Evolutionary conservation across 2,113 vertebrate species (phyloP).

Genomic region (Bothrops jararaca): DNA sequence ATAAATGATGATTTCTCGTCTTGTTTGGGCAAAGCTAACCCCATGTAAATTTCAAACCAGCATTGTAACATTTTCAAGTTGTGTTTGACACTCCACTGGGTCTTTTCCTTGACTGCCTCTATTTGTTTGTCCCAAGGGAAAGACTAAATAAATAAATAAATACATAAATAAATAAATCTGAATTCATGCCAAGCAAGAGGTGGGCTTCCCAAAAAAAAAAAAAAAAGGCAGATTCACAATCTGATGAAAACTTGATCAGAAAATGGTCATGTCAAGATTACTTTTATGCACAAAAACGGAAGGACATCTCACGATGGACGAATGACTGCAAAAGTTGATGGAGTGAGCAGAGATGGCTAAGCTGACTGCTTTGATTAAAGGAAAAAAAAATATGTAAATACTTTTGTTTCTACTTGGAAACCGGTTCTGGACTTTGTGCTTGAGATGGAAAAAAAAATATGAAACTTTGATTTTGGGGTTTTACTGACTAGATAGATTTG

Average conservation of each 20-base stretch:
- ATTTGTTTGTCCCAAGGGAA: neutral
- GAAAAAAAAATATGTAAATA: no score
- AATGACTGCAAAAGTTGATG: no score
- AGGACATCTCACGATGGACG: no score
- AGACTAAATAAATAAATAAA: neutral
- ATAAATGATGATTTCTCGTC: slow-evolving; percentile 54
- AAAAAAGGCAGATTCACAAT: neutral
- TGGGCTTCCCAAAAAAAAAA: neutral
- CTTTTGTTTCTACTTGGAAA: no score
- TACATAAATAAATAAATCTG: neutral
- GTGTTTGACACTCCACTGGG: slow-evolving; percentile 9
- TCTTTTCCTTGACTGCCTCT: slow-evolving; percentile 10
- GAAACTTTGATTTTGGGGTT: no score
- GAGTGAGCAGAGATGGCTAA: no score
- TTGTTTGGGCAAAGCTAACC: slow-evolving; percentile 42
- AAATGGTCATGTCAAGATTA: no score
- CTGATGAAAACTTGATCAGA: neutral
- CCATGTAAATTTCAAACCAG: slow-evolving; percentile 41
- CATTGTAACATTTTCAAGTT: slow-evolving; percentile 21
- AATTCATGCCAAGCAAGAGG: neutral
- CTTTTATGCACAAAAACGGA: no score
- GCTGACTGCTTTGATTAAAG: no score
- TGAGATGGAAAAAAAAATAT: no score
- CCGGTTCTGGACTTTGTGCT: no score
- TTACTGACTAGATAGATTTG: no score